Base-by-base conservation (phyloP, 2,888 invertebrate species). In the Emmelina monodactyla region DNA sequence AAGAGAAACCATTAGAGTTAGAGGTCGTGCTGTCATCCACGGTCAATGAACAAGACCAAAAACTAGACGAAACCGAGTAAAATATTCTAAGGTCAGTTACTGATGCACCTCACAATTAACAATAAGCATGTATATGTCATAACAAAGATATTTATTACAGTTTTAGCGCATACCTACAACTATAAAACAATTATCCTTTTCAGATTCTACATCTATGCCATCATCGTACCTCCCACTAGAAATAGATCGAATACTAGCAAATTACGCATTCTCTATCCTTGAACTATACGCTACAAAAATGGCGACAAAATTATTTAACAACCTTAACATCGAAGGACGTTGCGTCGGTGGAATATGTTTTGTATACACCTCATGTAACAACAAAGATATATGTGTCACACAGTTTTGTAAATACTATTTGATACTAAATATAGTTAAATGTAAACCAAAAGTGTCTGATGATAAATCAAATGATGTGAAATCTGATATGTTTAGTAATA, bases 21-120 rank as follows among this genome's bases (percentile, higher is more conserved):
- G 75, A 75, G 49, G 62, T 60, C 11, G 59, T 63, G 15, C 43
- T 76, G 38, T 75, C 75, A 0, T 68, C 71, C 7, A 65, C 68
- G 2, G 62, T 72, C 16, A 46, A 53, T 3, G n/a, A n/a, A n/a
- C n/a, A n/a, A n/a, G n/a, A n/a, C n/a, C n/a, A n/a, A n/a, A n/a
- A n/a, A n/a, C n/a, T n/a, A n/a, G n/a, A n/a, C n/a, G n/a, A n/a
- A n/a, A n/a, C n/a, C n/a, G n/a, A n/a, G n/a, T n/a, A n/a, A n/a
- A n/a, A n/a, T n/a, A n/a, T n/a, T n/a, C n/a, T n/a, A n/a, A n/a
- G n/a, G n/a, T n/a, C n/a, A n/a, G n/a, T n/a, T n/a, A n/a, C n/a
- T n/a, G n/a, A n/a, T n/a, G n/a, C n/a, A n/a, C n/a, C n/a, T n/a
- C n/a, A n/a, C n/a, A n/a, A n/a, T n/a, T n/a, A n/a, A n/a, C n/a